Evolutionary conservation across 1,140 invertebrate species (phyloP), one percentile per base, ranked within the genome.

Genomic region (Zaprionus capensis): DNA sequence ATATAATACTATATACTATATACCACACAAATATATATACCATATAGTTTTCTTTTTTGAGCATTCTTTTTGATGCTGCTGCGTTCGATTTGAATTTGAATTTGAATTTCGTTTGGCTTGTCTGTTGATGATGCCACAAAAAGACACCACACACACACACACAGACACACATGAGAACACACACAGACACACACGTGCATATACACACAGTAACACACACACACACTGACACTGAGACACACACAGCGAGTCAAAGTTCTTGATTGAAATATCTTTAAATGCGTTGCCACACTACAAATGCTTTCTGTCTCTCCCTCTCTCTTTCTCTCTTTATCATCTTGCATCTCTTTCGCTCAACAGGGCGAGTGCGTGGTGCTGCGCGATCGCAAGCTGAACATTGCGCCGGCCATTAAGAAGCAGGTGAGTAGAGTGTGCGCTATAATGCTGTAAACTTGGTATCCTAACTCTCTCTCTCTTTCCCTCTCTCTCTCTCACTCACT

Each of bases 391-490:
- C 93, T 98, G 61, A 98, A 98, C 91, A 97, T 98, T 92, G 97
- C 97, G n/a, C 96, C 97, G 76, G 97, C 97, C 72, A 96, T 98
- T 73, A 97, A 97, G 88, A 98, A 98, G 93, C 97, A 97, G 94
- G 95, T 96, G 88, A 93, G 85, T 91, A 4, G 11, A 14, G 24
- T 11, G 26, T 12, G 28, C 17, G 9, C 17, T 5, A 20, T 12
- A 20, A n/a, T 3, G 4, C n/a, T 58, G 17, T 58, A 11, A 7
- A 36, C 17, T 12, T 7, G 17, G 5, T 5, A 51, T 20, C 11
- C 15, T 49, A 12, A 63, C n/a, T 58, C 9, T 17, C 17, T 24
- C 0, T 20, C 20, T 17, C 17, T 34, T 0, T 17, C 31, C 1
- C 5, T 31, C 9, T 3, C 9, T 31, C 20, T 28, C 12, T 7